A percentile compares a stretch with the other conserved stretches of the same genome.
Conservation (phyloP, 2,797 vertebrate genomes). For the Anolis apletophallus region DNA sequence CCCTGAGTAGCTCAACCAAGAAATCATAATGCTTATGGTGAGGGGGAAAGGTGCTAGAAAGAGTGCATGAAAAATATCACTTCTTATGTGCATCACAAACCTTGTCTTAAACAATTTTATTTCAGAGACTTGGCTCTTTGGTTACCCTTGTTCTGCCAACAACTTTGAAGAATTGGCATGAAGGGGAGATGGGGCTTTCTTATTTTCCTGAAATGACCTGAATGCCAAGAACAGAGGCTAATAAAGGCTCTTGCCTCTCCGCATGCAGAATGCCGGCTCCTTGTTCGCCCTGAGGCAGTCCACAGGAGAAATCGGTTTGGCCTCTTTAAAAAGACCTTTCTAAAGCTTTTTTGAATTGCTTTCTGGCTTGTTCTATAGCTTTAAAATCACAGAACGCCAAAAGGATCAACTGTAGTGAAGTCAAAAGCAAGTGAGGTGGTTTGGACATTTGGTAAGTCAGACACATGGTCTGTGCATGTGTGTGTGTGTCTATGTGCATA, state of each 20-base stretch:
- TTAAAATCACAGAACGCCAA: conserved; percentile 60
- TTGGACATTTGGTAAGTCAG: not conserved
- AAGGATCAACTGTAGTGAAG: conserved; percentile 42
- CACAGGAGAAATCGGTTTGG: conserved; percentile 65
- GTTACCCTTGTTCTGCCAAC: not conserved
- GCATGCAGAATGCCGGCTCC: conserved; percentile 62
- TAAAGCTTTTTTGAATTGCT: conserved; percentile 59
- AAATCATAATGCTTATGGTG: not conserved
- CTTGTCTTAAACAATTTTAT: conserved; percentile 15
- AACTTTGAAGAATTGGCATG: conserved; percentile 34
- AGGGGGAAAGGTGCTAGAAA: not conserved
- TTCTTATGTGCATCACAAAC: not conserved
- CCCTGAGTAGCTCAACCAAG: conserved; percentile 1
- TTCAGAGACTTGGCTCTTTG: conserved; percentile 16
- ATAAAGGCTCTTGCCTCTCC: conserved; percentile 55
- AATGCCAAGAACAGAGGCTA: conserved; percentile 61
- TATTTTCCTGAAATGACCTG: conserved; percentile 6
- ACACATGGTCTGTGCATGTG: not conserved
- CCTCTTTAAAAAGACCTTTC: conserved; percentile 66
- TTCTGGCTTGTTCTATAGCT: conserved; percentile 63
- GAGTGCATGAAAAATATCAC: not conserved
- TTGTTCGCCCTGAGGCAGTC: conserved; percentile 60
- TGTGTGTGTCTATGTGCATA: not conserved
- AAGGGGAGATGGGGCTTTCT: not conserved
- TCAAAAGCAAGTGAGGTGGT: not conserved